phyloP scores from a whole-genome alignment of 1,140 invertebrate species.

The Solenopsis invicta region DNA sequence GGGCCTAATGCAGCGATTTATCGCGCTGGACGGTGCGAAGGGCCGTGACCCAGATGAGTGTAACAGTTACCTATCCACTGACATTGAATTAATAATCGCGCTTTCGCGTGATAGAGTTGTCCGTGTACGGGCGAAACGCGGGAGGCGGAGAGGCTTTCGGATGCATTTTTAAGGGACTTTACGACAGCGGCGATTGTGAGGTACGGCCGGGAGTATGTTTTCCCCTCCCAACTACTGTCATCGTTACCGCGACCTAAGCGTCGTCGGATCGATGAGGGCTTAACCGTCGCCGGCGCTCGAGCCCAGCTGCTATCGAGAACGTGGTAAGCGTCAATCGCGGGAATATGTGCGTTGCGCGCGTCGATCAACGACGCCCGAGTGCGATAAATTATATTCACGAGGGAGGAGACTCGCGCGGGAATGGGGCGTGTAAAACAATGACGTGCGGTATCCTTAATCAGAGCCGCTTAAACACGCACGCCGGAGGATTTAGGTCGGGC shows the following conservation, averaged over 20 bases:
- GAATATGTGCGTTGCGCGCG: not conserved
- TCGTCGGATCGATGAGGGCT: conserved; percentile 24
- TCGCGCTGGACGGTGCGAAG: conserved; percentile 1
- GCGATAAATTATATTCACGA: conserved; percentile 41
- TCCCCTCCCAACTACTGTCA: not conserved
- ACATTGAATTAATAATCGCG: conserved; percentile 58
- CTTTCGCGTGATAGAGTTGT: conserved; percentile 37
- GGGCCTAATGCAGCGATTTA: conserved; percentile 24
- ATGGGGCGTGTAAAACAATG: conserved; percentile 36
- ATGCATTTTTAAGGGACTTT: conserved; percentile 44
- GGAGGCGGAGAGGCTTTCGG: not conserved
- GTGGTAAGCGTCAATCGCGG: conserved; percentile 32
- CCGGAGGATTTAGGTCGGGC: conserved; percentile 39
- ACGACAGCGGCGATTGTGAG: not conserved
- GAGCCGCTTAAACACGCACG: conserved; percentile 33
- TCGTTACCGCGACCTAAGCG: conserved; percentile 16
- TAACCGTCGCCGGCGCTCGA: conserved; percentile 18
- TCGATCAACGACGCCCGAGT: conserved; percentile 1
- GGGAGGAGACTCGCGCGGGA: conserved; percentile 18
- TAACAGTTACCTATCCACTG: conserved; percentile 24
- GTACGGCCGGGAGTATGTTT: not conserved
- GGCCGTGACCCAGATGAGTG: conserved; percentile 40
- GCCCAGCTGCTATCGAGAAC: conserved; percentile 9
- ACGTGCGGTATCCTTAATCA: conserved; percentile 28
- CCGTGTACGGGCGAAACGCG: not conserved